Evolutionary conservation across 2,113 vertebrate genomes (phyloP), one percentile per base, ranked within the genome.

Genomic region (Macaca mulatta): DNA sequence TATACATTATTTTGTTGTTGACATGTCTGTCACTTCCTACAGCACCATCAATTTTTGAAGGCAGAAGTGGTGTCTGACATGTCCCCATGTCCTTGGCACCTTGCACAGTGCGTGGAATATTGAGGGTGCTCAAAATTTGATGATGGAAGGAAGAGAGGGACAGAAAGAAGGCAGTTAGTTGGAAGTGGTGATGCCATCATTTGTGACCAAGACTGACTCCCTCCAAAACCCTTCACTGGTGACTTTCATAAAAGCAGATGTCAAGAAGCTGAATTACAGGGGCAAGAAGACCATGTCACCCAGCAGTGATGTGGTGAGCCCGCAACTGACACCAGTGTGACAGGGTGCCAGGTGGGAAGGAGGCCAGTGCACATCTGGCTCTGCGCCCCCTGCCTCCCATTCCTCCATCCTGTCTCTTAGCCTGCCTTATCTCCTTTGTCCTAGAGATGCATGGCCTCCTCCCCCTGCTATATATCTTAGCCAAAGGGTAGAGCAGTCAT

Each of bases 381-480:
- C 38, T 74, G 6, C 0, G 1, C 13, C 14, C 40, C n/a, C 9
- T 1, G 20, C 40, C 72, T 55, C 64, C 61, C 7, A 22, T 38
- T 14, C 9, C 48, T 57, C 74, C 18, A 2, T 45, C 5, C 61
- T 3, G 0, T 78, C 57, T 90, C n/a, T 82, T 52, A 59, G 0
- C 83, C 32, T 17, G 57, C 38, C 27, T n/a, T 9, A 3, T 35
- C 30, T 22, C 10, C 35, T 94, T 72, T 85, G 72, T 89, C 17
- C 38, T 16, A 43, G 61, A 75, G 20, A 25, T 32, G 14, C 14
- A 5, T 6, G 16, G 18, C 22, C 52, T 74, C 75, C 8, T 64
- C 23, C 45, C 40, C 48, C 72, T 1, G 3, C 30, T 59, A 10
- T 25, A 0, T 20, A 27, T 75, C 90, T 96, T 48, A 70, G 27